A percentile compares a stretch with the other conserved stretches of the same genome.
Conservation (phyloP, 2,888 invertebrate species). For the Drosophila anceps region DNA sequence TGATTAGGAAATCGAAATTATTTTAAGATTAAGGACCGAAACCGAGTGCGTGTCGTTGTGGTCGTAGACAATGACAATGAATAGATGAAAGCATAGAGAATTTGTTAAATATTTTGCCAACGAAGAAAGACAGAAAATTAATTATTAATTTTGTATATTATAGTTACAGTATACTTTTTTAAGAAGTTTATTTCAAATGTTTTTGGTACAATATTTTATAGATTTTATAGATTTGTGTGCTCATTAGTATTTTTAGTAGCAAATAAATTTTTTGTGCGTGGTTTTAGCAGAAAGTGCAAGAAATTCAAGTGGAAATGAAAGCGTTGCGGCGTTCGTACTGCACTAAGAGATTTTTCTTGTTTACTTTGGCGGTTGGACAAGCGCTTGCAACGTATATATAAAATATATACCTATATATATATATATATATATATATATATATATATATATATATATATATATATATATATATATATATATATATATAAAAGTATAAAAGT, state of each 20-base stretch:
- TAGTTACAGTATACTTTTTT: conserved; percentile 61
- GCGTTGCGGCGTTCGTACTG: conserved; percentile 56
- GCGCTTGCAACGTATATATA: conserved; percentile 42
- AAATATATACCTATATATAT: conserved; percentile 33
- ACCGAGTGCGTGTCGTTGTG: conserved; percentile 19
- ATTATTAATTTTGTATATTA: conserved; percentile 43
- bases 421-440: conserved; percentile 28
- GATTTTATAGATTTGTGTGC: conserved; percentile 60
- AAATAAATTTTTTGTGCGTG: conserved; percentile 48
- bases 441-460: conserved; percentile 6
- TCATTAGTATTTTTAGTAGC: conserved; percentile 65
- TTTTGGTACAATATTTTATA: conserved; percentile 62
- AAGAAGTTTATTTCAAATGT: conserved; percentile 55
- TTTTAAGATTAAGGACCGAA: conserved; percentile 45
- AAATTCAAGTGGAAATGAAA: conserved; percentile 19
- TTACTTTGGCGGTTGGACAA: conserved; percentile 34
- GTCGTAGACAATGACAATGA: conserved; percentile 45
- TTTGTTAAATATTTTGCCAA: conserved; percentile 68
- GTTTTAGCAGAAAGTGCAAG: conserved; percentile 38
- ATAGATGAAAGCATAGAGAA: conserved; percentile 59
- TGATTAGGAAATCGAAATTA: conserved; percentile 37
- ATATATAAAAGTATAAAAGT: conserved; percentile 3
- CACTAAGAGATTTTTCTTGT: conserved; percentile 37
- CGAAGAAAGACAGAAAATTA: conserved; percentile 56
- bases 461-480: conserved; percentile 32